Evolutionary conservation across 2,797 vertebrate species (phyloP).

Genomic region (Perdix hodgsoniae): DNA sequence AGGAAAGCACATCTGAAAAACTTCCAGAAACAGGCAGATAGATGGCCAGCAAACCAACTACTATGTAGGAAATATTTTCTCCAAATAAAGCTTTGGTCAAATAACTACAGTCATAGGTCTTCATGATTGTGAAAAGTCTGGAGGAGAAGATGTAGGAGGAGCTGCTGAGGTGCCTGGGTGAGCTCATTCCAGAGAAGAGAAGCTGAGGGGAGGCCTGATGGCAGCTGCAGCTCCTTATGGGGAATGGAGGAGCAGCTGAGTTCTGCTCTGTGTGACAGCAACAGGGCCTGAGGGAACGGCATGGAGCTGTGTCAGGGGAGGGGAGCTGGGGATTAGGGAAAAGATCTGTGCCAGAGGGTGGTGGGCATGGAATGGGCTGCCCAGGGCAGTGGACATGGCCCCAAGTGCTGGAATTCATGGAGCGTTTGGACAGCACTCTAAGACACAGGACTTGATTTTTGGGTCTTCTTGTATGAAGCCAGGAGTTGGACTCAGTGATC

Average conservation of each 20-base stretch:
- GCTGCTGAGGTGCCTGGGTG: neutral
- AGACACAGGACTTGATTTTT: neutral
- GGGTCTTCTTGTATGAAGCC: neutral
- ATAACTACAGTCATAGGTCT: neutral
- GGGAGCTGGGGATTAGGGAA: neutral
- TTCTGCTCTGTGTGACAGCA: neutral
- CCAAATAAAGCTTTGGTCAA: neutral
- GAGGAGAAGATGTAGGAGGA: neutral
- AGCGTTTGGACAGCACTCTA: neutral
- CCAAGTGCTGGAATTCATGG: neutral
- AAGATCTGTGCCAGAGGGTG: neutral
- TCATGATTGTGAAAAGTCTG: neutral
- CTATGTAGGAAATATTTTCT: neutral
- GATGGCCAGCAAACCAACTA: neutral
- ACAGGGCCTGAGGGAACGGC: neutral
- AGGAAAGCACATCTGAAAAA: neutral
- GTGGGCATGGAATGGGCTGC: neutral
- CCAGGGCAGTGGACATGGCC: neutral
- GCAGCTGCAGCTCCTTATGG: neutral
- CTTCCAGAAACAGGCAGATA: neutral
- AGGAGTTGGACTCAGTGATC: neutral
- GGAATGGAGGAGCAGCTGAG: neutral
- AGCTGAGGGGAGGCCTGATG: neutral
- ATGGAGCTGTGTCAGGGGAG: neutral
- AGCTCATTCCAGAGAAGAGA: neutral